Percentiles rank a stretch among this genome's conserved stretches.
Evolutionary conservation across 1,140 invertebrate species (phyloP).

Genomic region (Euglossa dilemma): DNA sequence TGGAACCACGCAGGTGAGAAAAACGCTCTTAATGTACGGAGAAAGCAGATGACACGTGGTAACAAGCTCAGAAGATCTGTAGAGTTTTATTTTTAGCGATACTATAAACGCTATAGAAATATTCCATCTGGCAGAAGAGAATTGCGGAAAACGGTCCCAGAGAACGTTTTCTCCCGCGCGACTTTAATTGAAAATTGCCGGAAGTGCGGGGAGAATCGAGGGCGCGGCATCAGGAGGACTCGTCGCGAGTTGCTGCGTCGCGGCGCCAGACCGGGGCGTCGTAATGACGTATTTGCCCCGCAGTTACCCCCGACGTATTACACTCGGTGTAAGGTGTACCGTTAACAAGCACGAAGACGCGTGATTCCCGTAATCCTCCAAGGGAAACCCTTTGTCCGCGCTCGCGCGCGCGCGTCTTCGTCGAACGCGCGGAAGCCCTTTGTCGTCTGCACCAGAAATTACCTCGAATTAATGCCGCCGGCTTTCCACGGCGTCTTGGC

Average conservation of each 20-base stretch:
- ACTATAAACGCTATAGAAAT: too few relatives aligned
- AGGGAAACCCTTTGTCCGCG: slow-evolving; percentile 52
- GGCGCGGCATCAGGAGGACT: background rate
- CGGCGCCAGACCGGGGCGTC: background rate
- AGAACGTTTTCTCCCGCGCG: too few relatives aligned
- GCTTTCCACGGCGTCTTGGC: background rate
- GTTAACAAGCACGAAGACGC: slow-evolving; percentile 38
- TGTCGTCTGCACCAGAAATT: slow-evolving; percentile 59
- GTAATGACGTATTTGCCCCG: slow-evolving; percentile 8
- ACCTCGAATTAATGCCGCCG: slow-evolving; percentile 59
- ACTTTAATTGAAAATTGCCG: slow-evolving; percentile 1
- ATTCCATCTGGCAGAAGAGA: too few relatives aligned
- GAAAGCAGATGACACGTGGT: too few relatives aligned
- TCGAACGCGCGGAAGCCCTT: slow-evolving; percentile 51
- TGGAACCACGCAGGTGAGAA: too few relatives aligned
- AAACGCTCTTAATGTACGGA: too few relatives aligned
- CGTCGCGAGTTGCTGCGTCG: background rate
- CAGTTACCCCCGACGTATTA: slow-evolving; percentile 1
- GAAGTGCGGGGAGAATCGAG: background rate
- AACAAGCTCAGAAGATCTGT: too few relatives aligned
- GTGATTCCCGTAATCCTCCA: slow-evolving; percentile 19
- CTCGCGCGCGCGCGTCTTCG: slow-evolving; percentile 20
- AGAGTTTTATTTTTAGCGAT: too few relatives aligned
- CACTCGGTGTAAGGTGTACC: background rate
- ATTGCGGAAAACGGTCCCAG: too few relatives aligned